Evolutionary conservation across 2,888 invertebrate genomes (phyloP).

Genomic region (Hetaerina titia): DNA sequence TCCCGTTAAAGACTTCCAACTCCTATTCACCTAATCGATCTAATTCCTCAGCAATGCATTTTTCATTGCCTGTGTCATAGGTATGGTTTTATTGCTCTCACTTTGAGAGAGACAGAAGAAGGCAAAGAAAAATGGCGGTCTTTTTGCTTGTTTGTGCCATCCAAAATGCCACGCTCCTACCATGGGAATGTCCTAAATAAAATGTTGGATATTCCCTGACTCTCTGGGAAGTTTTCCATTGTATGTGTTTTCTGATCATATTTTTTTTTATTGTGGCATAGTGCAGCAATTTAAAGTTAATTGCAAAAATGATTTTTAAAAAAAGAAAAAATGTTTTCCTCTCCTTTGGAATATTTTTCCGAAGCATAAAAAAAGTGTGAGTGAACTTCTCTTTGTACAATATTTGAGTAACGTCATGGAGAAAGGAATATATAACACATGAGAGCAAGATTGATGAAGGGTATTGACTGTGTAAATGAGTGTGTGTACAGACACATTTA

Average conservation of each 20-base stretch:
- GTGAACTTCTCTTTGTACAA: conserved; percentile 62
- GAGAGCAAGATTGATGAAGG: conserved; percentile 55
- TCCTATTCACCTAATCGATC: conserved; percentile 30
- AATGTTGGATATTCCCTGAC: conserved; percentile 1
- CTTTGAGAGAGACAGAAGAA: conserved; percentile 11
- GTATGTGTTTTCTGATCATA: conserved; percentile 59
- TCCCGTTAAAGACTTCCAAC: conserved; percentile 26
- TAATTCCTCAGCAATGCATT: conserved; percentile 21
- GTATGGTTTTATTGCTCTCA: conserved; percentile 16
- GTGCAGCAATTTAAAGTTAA: conserved; percentile 55
- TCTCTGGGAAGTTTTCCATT: conserved; percentile 48
- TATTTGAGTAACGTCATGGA: conserved; percentile 61
- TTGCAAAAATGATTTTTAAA: conserved; percentile 46
- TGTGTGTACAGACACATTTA: conserved; percentile 65
- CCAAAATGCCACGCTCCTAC: conserved; percentile 43
- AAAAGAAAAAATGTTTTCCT: conserved; percentile 47
- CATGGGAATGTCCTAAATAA: conserved; percentile 31
- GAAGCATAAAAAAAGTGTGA: conserved; percentile 53
- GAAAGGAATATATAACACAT: conserved; percentile 15
- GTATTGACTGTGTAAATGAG: conserved; percentile 65
- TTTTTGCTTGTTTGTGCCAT: conserved; percentile 54
- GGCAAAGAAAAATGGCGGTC: conserved; percentile 27
- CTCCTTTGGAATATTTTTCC: conserved; percentile 48
- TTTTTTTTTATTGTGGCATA: conserved; percentile 53
- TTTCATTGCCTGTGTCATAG: conserved; percentile 9